These are phyloP conservation scores for Phalanger gymnotis DNA, from an alignment of 2,797 vertebrate genomes.

Conservation along the genomic window DNA sequence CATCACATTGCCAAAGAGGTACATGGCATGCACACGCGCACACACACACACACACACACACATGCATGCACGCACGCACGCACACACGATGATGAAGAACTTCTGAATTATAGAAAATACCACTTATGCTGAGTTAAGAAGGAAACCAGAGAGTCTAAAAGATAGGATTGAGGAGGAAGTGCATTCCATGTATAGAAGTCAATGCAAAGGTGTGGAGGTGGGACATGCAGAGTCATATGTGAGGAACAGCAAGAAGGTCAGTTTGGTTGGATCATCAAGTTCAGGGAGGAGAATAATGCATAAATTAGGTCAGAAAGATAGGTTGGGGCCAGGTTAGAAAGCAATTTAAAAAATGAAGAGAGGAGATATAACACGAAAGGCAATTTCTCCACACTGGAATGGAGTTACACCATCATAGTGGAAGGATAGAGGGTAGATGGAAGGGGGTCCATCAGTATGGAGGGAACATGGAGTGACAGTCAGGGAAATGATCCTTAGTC, in stretches of 20 bases:
- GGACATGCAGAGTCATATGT: not conserved
- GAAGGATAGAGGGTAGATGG: not conserved
- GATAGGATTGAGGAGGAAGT: not conserved
- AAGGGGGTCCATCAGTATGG: not conserved
- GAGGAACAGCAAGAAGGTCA: not conserved
- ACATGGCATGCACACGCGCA: too few relatives aligned
- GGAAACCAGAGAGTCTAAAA: not conserved
- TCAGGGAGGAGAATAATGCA: not conserved
- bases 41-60: too few relatives aligned
- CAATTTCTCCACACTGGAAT: not conserved
- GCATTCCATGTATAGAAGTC: not conserved
- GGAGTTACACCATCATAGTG: not conserved
- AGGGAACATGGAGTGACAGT: not conserved
- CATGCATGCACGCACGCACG: not conserved
- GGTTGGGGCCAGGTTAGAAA: not conserved
- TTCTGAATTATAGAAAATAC: not conserved
- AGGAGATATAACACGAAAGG: not conserved
- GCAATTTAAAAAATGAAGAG: not conserved
- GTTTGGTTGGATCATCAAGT: not conserved
- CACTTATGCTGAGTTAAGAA: not conserved
- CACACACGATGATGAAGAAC: not conserved
- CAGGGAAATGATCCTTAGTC: not conserved
- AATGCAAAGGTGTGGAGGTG: not conserved
- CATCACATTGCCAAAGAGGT: too few relatives aligned
- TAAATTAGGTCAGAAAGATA: not conserved